Conservation (phyloP, 1,140 invertebrate species). For the Drosophila ohnishii region DNA sequence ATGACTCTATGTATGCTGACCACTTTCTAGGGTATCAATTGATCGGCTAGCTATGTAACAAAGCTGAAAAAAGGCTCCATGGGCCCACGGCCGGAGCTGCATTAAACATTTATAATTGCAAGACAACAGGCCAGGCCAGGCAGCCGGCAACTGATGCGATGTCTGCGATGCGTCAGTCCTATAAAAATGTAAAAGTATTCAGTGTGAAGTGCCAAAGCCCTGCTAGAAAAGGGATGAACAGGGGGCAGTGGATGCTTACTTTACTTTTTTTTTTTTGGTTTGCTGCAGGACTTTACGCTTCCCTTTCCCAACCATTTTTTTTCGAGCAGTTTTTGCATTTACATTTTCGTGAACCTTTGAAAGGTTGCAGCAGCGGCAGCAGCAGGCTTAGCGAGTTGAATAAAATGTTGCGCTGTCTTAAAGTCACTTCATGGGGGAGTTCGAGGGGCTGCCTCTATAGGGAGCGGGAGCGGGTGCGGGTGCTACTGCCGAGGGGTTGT, state of each 20-base stretch:
- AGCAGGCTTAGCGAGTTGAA: constrained; percentile 55
- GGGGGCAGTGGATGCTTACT: constrained; percentile 18
- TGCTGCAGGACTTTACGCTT: constrained; percentile 12
- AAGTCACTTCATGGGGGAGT: constrained; percentile 60
- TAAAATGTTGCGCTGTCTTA: constrained; percentile 74
- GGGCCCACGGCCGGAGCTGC: constrained; percentile 21
- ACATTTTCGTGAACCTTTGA: constrained; percentile 54
- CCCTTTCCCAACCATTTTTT: neutral
- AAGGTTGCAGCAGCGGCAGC: constrained; percentile 21
- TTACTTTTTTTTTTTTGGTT: constrained; percentile 36
- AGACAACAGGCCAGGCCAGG: constrained; percentile 46
- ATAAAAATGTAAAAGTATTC: constrained; percentile 70
- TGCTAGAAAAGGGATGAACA: constrained; percentile 9
- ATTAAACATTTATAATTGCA: constrained; percentile 81
- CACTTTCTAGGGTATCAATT: constrained; percentile 18
- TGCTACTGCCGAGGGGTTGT: constrained; percentile 17
- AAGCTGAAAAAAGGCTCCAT: constrained; percentile 10
- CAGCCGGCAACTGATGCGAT: constrained; percentile 20
- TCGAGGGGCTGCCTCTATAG: neutral
- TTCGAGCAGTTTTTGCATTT: constrained; percentile 40
- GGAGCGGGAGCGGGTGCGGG: neutral
- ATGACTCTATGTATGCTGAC: neutral
- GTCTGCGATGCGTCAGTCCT: constrained; percentile 53
- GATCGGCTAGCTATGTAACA: constrained; percentile 14
- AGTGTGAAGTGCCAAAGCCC: constrained; percentile 62